phyloP scores from a whole-genome alignment of 2,888 invertebrate species.

The Timandra comae region DNA sequence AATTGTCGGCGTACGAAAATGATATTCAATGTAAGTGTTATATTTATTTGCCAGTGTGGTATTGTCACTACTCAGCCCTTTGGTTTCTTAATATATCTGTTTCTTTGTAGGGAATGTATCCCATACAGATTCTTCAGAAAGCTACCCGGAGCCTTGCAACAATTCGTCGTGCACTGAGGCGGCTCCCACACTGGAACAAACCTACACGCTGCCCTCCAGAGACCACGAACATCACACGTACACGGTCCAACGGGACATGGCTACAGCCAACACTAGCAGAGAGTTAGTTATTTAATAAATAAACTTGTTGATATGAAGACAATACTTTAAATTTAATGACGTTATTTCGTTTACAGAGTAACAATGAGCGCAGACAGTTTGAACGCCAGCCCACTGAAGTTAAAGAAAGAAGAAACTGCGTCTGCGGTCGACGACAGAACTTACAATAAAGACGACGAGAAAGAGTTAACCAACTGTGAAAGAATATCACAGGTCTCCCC shows the following conservation, averaged over 20 bases:
- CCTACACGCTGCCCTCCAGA: slow-evolving; percentile 42
- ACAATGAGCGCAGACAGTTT: slow-evolving; percentile 72
- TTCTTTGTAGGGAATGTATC: slow-evolving; percentile 48
- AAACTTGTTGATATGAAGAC: background rate
- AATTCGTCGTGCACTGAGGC: slow-evolving; percentile 51
- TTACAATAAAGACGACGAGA: slow-evolving; percentile 51
- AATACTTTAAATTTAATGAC: no score
- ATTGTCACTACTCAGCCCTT: background rate
- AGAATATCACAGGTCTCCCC: slow-evolving; percentile 65
- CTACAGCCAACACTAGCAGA: slow-evolving; percentile 36
- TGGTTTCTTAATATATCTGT: background rate
- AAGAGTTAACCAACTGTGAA: slow-evolving; percentile 49
- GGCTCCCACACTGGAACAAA: slow-evolving; percentile 40
- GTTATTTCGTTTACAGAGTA: slow-evolving; percentile 47
- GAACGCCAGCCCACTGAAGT: slow-evolving; percentile 55
- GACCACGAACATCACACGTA: slow-evolving; percentile 38
- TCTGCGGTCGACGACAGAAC: slow-evolving; percentile 55
- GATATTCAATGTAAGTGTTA: slow-evolving; percentile 51
- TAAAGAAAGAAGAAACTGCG: slow-evolving; percentile 26
- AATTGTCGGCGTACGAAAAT: slow-evolving; percentile 62
- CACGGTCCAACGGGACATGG: slow-evolving; percentile 44
- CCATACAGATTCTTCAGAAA: slow-evolving; percentile 62
- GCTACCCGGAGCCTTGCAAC: slow-evolving; percentile 68
- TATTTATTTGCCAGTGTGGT: no score
- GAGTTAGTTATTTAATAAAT: slow-evolving; percentile 48